phyloP scores from a whole-genome alignment of 2,113 vertebrate species.

The Phylloscopus trochiloides region DNA sequence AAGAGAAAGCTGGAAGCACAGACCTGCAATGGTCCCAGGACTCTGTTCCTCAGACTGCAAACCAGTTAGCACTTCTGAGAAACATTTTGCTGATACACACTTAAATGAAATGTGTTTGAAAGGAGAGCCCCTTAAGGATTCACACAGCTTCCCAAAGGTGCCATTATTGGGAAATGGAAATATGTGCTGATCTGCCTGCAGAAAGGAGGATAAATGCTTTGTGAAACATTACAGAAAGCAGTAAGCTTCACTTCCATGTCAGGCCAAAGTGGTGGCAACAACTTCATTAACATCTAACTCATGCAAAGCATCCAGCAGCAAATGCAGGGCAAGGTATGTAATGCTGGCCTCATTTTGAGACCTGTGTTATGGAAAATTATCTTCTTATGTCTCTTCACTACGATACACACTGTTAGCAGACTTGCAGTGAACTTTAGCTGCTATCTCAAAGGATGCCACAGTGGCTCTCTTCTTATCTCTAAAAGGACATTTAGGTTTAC shows the following conservation, averaged over 20 bases:
- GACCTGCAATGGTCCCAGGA: background rate
- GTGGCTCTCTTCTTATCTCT: background rate
- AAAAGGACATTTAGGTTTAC: background rate
- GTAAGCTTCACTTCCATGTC: background rate
- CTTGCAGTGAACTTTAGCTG: background rate
- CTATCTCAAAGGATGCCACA: background rate
- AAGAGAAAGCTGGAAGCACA: background rate
- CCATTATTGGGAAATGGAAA: background rate
- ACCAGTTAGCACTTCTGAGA: background rate
- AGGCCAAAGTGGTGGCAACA: background rate
- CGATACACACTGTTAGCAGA: background rate
- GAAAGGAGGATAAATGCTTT: background rate
- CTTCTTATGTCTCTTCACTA: background rate
- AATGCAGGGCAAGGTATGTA: background rate
- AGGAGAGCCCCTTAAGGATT: background rate
- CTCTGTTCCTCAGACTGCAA: background rate
- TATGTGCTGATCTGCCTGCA: background rate
- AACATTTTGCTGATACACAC: background rate
- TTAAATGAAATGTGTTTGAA: background rate
- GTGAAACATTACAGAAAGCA: background rate
- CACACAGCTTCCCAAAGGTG: background rate
- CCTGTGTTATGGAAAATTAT: background rate
- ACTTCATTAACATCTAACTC: background rate
- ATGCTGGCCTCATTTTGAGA: background rate
- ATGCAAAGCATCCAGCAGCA: background rate